A percentile compares a stretch with the other conserved stretches of the same genome.
phyloP scores from a whole-genome alignment of 2,888 invertebrate species.

The Acleris literana region DNA sequence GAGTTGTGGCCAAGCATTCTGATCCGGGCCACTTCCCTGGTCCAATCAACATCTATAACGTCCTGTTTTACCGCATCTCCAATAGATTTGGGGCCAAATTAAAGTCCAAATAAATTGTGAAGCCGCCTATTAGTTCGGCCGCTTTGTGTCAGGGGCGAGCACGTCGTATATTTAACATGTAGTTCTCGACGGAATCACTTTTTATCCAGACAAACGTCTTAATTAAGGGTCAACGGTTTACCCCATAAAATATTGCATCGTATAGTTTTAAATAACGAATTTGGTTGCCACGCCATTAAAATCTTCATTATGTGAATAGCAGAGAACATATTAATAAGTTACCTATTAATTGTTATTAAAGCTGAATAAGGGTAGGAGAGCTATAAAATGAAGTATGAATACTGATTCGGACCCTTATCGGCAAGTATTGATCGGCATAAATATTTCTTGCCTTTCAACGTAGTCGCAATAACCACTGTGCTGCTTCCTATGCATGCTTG shows the following conservation, averaged over 20 bases:
- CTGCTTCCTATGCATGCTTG: constrained; percentile 43
- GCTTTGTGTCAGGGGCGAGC: constrained; percentile 60
- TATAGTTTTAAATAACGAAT: constrained; percentile 33
- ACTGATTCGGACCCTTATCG: constrained; percentile 41
- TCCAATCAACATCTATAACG: constrained; percentile 69
- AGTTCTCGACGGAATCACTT: constrained; percentile 58
- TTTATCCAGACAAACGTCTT: constrained; percentile 67
- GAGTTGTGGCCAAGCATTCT: constrained; percentile 69
- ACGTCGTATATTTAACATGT: constrained; percentile 65
- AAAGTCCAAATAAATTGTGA: constrained; percentile 63
- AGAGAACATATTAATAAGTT: neutral
- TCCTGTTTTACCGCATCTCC: constrained; percentile 56
- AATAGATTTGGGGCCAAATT: constrained; percentile 53
- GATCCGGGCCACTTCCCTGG: constrained; percentile 54
- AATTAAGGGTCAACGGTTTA: constrained; percentile 69
- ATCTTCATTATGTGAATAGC: constrained; percentile 6
- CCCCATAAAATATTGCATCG: constrained; percentile 61
- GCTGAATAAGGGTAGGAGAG: neutral
- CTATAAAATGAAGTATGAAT: constrained; percentile 29
- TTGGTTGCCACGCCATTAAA: constrained; percentile 29
- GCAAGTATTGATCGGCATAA: constrained; percentile 43
- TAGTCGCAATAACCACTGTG: constrained; percentile 33
- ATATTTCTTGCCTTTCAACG: constrained; percentile 33
- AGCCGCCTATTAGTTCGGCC: constrained; percentile 59
- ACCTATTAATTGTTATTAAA: constrained; percentile 14